Evolutionary conservation across 37 sponge, comb jelly and placozoan species (phyloP).

Genomic region (Lycopodina hypogea): DNA sequence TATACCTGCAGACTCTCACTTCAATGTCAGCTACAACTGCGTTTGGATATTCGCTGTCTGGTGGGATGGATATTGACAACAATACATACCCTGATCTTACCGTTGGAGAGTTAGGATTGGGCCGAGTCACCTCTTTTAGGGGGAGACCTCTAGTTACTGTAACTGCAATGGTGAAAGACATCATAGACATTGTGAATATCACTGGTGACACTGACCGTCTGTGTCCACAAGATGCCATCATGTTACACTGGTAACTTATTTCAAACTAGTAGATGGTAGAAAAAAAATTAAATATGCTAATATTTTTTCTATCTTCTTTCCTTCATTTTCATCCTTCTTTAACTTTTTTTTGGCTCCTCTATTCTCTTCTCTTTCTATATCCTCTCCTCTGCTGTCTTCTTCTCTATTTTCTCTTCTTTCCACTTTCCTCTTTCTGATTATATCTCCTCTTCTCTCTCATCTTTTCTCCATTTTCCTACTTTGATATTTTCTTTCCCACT

Average conservation of each 20-base stretch:
- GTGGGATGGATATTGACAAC: slow-evolving; percentile 57
- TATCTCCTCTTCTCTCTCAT: too few species aligned
- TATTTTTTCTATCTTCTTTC: too few species aligned
- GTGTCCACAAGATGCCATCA: slow-evolving; percentile 3
- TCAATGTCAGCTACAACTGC: neutral
- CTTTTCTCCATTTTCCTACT: too few species aligned
- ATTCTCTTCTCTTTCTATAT: too few species aligned
- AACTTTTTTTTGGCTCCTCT: too few species aligned
- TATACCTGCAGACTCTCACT: slow-evolving; percentile 10
- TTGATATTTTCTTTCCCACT: too few species aligned
- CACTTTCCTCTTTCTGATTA: too few species aligned
- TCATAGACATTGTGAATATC: neutral
- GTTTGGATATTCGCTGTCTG: slow-evolving; percentile 62
- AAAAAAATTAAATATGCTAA: too few species aligned
- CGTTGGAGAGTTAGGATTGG: slow-evolving; percentile 27
- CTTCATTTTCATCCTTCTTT: too few species aligned
- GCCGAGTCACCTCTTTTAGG: slow-evolving; percentile 16
- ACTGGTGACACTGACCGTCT: slow-evolving; percentile 3
- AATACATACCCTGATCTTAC: slow-evolving; percentile 63
- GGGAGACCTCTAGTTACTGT: slow-evolving; percentile 34
- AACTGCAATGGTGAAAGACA: neutral
- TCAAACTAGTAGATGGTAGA: too few species aligned
- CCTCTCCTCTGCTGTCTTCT: too few species aligned
- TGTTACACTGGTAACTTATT: slow-evolving; percentile 4
- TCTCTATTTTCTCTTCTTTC: too few species aligned